A percentile compares a stretch with the other conserved stretches of the same genome.
phyloP scores from a whole-genome alignment of 2,888 invertebrate genomes.

The Bugula neritina region DNA sequence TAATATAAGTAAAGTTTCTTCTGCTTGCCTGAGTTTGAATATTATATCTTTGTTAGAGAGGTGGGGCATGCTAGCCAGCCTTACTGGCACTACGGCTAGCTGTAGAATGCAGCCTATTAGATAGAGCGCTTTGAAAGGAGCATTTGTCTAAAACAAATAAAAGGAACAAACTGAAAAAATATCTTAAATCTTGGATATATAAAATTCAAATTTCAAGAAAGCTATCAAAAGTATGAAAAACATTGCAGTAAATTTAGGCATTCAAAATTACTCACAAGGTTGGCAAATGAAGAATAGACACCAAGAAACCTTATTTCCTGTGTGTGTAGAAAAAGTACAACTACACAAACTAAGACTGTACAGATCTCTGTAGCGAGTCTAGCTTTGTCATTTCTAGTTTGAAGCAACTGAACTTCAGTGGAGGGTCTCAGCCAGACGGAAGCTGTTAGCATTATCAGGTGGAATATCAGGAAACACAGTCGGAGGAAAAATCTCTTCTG shows the following conservation, averaged over 20 bases:
- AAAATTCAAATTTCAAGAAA: no score
- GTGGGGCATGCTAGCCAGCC: conserved; percentile 57
- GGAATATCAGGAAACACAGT: conserved; percentile 71
- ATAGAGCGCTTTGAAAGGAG: conserved; percentile 90
- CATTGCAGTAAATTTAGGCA: no score
- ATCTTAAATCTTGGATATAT: no score
- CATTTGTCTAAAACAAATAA: conserved; percentile 67
- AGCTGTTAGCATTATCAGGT: conserved; percentile 78
- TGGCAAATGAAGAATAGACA: conserved; percentile 77
- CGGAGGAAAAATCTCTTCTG: conserved; percentile 29
- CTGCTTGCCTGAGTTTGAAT: conserved; percentile 61
- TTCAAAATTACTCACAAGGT: conserved; percentile 79
- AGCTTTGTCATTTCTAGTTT: neutral
- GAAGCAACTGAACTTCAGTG: neutral
- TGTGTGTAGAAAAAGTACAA: conserved; percentile 81
- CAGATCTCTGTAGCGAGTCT: conserved; percentile 73
- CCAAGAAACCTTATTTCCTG: conserved; percentile 94
- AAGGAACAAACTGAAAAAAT: neutral
- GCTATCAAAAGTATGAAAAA: no score
- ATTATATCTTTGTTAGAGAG: conserved; percentile 58
- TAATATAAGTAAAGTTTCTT: conserved; percentile 85
- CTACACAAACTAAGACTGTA: conserved; percentile 83
- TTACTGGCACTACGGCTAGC: conserved; percentile 79
- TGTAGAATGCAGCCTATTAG: conserved; percentile 82
- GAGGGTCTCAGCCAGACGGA: conserved; percentile 84